Evolutionary conservation across 2,888 invertebrate species (phyloP).

Genomic region (Deroplatys truncata): DNA sequence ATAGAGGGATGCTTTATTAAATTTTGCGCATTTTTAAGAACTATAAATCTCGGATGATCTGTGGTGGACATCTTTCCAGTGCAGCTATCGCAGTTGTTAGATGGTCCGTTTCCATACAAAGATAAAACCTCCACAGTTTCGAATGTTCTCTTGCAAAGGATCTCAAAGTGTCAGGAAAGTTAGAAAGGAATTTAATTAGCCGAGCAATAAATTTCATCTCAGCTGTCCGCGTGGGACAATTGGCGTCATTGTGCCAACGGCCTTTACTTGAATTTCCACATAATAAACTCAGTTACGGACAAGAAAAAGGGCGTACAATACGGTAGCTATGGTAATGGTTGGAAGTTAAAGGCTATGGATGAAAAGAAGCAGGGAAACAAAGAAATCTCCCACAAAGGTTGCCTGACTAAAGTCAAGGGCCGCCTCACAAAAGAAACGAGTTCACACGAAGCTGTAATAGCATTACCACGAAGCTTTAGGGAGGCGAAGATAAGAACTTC

Average conservation of each 20-base stretch:
- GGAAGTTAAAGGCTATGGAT: background rate
- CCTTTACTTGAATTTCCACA: background rate
- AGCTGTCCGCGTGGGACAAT: background rate
- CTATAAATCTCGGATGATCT: too few relatives aligned
- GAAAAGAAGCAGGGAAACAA: background rate
- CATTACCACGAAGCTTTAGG: background rate
- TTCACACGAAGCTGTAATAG: background rate
- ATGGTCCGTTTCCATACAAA: too few relatives aligned
- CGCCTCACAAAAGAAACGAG: background rate
- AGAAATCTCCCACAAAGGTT: background rate
- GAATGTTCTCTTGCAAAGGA: background rate
- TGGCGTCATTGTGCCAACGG: background rate
- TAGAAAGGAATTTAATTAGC: background rate
- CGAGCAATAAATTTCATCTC: background rate
- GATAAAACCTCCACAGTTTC: too few relatives aligned
- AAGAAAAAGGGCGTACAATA: background rate
- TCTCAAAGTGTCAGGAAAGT: background rate
- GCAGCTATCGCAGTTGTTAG: too few relatives aligned
- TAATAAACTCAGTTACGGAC: background rate
- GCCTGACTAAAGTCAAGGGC: background rate
- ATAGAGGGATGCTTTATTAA: too few relatives aligned
- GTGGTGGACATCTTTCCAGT: too few relatives aligned
- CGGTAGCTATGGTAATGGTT: background rate
- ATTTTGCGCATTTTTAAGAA: too few relatives aligned
- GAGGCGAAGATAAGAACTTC: background rate